Conservation (phyloP, 2,113 vertebrate genomes). For the Dolichallabes microphthalmus region DNA sequence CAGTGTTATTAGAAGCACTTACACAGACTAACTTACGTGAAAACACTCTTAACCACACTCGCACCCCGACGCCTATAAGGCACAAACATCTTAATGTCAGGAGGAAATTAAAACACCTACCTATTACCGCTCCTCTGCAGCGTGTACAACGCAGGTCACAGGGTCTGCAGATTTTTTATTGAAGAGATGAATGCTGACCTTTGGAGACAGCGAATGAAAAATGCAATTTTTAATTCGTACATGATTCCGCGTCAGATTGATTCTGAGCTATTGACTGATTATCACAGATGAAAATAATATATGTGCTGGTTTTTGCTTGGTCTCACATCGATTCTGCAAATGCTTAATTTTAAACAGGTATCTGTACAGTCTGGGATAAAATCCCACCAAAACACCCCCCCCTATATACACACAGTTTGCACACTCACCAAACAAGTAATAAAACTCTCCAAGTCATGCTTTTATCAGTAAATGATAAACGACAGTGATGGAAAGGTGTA, state of each 20-base stretch:
- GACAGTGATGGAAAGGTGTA: too few relatives aligned
- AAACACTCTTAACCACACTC: constrained; percentile 69
- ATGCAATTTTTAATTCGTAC: constrained; percentile 46
- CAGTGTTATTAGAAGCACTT: background rate
- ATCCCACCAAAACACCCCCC: too few relatives aligned
- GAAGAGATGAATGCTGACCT: constrained; percentile 74
- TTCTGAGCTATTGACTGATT: constrained; percentile 43
- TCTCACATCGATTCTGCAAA: background rate
- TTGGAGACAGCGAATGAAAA: constrained; percentile 63
- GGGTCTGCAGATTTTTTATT: constrained; percentile 75
- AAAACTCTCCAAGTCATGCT: background rate
- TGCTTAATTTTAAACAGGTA: background rate
- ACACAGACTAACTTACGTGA: background rate
- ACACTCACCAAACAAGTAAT: background rate
- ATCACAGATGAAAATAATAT: background rate
- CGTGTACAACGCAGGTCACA: constrained; percentile 77
- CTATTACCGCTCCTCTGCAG: constrained; percentile 82
- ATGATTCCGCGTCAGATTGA: constrained; percentile 36
- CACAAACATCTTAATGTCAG: constrained; percentile 96
- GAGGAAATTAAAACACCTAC: constrained; percentile 94
- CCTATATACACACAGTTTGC: background rate
- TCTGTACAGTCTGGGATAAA: too few relatives aligned
- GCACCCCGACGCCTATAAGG: constrained; percentile 89
- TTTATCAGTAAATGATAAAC: too few relatives aligned
- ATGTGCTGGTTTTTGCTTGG: background rate